Base-by-base conservation (phyloP, 2,113 vertebrate genomes). In the Halichoeres trimaculatus region DNA sequence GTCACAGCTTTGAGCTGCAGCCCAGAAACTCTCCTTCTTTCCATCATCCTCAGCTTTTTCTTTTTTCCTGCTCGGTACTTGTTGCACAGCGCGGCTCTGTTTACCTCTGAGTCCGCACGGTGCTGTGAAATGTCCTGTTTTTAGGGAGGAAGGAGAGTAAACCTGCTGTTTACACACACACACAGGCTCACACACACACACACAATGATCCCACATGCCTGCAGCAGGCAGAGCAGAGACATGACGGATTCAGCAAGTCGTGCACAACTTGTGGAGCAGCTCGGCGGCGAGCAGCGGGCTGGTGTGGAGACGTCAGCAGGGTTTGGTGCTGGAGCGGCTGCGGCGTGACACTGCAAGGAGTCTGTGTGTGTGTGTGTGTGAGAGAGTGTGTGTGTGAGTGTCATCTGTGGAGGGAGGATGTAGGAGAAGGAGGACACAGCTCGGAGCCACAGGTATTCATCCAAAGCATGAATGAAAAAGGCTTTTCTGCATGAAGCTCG, bases 1-100 rank as follows among this genome's bases (percentile, higher is more conserved):
- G 91, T 93, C 91, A 93, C 60, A 6, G 71, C 62, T 87, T 81
- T 86, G 76, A 85, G 85, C 89, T 86, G 87, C 72, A 83, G 84
- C 83, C 88, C 88, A 85, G 85, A 89, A 85, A 89, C 85, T 78
- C 40, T 41, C 57, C 45, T 83, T 45, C 47, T 85, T 34, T 86
- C 85, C 70, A 73, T 79, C 53, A 2, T 20, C 35, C 20, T n/a
- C 20, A 17, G 34, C 54, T 61, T 23, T 13, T 26, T 16, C 10
- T 26, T 16, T 16, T 14, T 20, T 13, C 6, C 30, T 30, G n/a
- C 41, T 35, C 34, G 17, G 2, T 3, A 85, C 83, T 86, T 84
- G 82, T 85, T 88, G 79, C 80, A 26, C 74, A 24, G 51, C 34
- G 8, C 67, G 2, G 47, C 61, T 30, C 30, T 57, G 70, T 84